Base-by-base conservation (phyloP, 1,140 invertebrate species). In the Lordiphosa stackelbergi region DNA sequence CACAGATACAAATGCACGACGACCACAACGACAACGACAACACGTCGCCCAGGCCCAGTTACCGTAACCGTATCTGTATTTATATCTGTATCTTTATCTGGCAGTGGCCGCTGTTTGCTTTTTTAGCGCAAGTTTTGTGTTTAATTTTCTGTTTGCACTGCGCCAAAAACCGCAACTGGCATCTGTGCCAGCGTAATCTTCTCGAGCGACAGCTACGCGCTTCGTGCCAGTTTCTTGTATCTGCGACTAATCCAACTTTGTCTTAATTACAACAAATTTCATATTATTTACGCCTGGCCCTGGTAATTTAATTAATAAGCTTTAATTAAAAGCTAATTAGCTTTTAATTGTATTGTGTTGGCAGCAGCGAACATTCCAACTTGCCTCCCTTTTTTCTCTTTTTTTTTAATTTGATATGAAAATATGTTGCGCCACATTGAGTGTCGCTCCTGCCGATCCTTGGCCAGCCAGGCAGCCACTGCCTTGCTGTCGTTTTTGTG, bases 271-370 rank as follows among this genome's bases (percentile, higher is more conserved):
- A 65, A 73, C 59, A 58, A 77, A 84, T 77, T 65, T 69, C 56
- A 52, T 49, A 71, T 84, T 84, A 84, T 73, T 84, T 78, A 73
- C 66, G 73, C 69, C 62, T 64, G 73, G 56, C 24, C 78, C 65
- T 71, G 84, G 62, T 74, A 78, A 84, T 78, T 84, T 78, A 78
- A 84, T 84, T 84, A 83, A 56, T 58, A 59, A 69, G 79, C 73
- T 65, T 68, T 85, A 73, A 84, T 85, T 71, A 73, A 84, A 85
- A 59, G 38, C 73, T 73, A 84, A 84, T 84, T 84, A 70, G 66
- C 53, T 51, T 78, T 84, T 85, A 85, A 84, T 84, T 85, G 66
- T 68, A 48, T 63, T 72, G 62, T 64, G 66, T 64, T 65, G 71
- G 60, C 48, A 19, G 58, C 54, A 49, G 46, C 56, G 53, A 60